Evolutionary conservation across 2,113 vertebrate genomes (phyloP).

Genomic region (Daphoenositta chrysoptera): DNA sequence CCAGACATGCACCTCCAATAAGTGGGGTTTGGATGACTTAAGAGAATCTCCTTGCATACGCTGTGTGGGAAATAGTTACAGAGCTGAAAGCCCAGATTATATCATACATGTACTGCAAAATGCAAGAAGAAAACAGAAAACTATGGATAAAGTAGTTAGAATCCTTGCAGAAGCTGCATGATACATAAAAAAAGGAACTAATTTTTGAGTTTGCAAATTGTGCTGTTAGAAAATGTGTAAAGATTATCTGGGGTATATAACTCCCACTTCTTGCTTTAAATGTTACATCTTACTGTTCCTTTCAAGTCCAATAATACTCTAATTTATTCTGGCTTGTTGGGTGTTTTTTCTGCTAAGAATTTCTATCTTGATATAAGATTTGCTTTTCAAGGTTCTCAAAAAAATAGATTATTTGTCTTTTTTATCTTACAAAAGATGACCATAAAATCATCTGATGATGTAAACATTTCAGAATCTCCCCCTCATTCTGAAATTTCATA

Average conservation of each 20-base stretch:
- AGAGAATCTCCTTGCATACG: not conserved
- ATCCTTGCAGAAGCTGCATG: not conserved
- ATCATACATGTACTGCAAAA: not conserved
- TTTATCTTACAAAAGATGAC: not conserved
- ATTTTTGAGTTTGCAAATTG: not conserved
- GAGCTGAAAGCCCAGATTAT: not conserved
- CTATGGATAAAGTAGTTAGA: not conserved
- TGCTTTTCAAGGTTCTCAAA: not conserved
- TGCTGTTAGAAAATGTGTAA: not conserved
- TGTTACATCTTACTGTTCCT: not conserved
- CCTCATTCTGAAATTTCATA: not conserved
- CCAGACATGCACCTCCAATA: not conserved
- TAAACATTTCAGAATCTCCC: not conserved
- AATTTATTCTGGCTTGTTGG: not conserved
- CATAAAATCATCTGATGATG: not conserved
- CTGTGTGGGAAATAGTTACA: not conserved
- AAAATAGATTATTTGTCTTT: not conserved
- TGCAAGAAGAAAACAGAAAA: not conserved
- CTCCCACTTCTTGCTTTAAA: not conserved
- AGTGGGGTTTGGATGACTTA: not conserved
- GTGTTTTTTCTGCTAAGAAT: not conserved
- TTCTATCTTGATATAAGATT: not conserved
- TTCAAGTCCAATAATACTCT: not conserved
- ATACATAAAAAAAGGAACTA: not conserved
- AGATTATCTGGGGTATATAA: not conserved